A percentile compares a stretch with the other conserved stretches of the same genome.
phyloP scores from a whole-genome alignment of 2,113 vertebrate genomes.

The Ifrita kowaldi region DNA sequence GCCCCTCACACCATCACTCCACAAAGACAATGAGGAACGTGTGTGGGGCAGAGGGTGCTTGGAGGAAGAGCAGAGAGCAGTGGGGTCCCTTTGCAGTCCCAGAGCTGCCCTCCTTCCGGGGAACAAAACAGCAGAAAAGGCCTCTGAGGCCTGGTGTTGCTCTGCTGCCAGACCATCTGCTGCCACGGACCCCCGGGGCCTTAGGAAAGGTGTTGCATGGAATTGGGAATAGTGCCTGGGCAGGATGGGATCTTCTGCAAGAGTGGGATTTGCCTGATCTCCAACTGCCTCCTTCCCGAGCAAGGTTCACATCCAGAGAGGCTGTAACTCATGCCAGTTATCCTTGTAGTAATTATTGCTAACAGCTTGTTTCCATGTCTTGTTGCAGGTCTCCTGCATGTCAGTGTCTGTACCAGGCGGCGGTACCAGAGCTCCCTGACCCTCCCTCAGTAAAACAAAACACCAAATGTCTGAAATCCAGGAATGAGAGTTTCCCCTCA shows the following conservation, averaged over 20 bases:
- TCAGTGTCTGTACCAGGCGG: not conserved
- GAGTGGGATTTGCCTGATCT: not conserved
- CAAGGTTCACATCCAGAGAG: slow-evolving; percentile 14
- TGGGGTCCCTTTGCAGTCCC: not conserved
- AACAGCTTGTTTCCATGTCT: slow-evolving; percentile 48
- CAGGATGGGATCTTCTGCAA: not conserved
- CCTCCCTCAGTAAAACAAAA: not conserved
- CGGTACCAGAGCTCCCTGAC: not conserved
- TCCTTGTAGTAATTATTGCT: slow-evolving; percentile 37
- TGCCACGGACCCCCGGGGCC: not conserved
- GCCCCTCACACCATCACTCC: not conserved
- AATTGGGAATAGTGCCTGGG: not conserved
- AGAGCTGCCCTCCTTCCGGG: not conserved
- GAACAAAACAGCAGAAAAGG: not conserved
- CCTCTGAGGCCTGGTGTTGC: not conserved
- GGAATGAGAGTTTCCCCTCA: not conserved
- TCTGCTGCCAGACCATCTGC: slow-evolving; percentile 14
- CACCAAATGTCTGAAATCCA: not conserved
- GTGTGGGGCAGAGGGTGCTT: not conserved
- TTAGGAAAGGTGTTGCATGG: not conserved
- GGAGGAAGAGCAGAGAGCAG: not conserved
- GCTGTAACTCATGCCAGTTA: slow-evolving; percentile 3
- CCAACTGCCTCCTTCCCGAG: not conserved
- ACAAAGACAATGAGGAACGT: not conserved
- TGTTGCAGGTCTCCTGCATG: not conserved